These are phyloP conservation scores for Cryptotis parvus DNA, from an alignment of 2,113 vertebrate genomes.

Conservation along the genomic window DNA sequence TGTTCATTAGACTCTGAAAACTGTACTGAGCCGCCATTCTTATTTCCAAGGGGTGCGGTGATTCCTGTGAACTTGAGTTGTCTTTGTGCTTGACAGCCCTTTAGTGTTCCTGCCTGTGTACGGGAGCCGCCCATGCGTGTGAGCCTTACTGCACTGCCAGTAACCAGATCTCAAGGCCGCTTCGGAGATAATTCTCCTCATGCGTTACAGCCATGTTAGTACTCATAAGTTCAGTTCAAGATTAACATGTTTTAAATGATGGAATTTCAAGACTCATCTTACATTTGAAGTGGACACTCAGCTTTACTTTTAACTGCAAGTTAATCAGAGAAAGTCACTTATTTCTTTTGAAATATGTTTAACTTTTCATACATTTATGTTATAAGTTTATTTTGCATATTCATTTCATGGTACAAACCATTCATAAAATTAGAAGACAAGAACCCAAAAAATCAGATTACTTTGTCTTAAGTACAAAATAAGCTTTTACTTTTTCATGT, in stretches of 20 bases:
- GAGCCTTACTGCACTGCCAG: constrained; percentile 40
- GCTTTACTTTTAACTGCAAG: constrained; percentile 83
- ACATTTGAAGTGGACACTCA: constrained; percentile 82
- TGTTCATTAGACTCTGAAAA: constrained; percentile 64
- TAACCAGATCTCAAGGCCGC: constrained; percentile 83
- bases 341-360: constrained; percentile 77
- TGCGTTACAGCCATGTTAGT: constrained; percentile 64
- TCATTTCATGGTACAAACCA: constrained; percentile 76
- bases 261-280: constrained; percentile 75
- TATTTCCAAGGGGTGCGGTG: constrained; percentile 62
- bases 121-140: background rate
- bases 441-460: constrained; percentile 84
- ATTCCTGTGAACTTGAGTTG: background rate
- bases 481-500: constrained; percentile 36
- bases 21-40: constrained; percentile 68
- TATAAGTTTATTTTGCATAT: constrained; percentile 76
- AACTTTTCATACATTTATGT: constrained; percentile 74
- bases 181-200: constrained; percentile 59
- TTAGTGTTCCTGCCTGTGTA: constrained; percentile 57
- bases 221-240: constrained; percentile 70
- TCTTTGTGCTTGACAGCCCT: constrained; percentile 70
- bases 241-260: constrained; percentile 64
- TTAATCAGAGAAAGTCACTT: constrained; percentile 70
- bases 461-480: constrained; percentile 63
- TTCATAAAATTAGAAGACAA: constrained; percentile 69